phyloP scores from a whole-genome alignment of 2,113 vertebrate species.

The Halichoeres trimaculatus region DNA sequence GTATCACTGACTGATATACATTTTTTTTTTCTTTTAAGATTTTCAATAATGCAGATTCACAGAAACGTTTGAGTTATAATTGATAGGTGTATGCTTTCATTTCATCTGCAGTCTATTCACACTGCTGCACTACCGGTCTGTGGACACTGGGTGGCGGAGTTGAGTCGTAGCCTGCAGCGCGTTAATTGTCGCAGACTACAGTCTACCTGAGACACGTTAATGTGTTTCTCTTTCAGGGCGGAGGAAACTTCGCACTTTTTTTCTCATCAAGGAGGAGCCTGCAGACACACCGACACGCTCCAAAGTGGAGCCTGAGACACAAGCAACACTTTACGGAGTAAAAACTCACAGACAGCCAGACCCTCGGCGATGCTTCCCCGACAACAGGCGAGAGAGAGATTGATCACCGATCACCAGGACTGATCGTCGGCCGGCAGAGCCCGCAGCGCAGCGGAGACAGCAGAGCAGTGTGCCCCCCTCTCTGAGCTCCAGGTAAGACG shows the following conservation, averaged over 20 bases:
- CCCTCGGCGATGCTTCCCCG: conserved; percentile 64
- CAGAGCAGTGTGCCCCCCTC: conserved; percentile 25
- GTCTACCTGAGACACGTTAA: conserved; percentile 76
- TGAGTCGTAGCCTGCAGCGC: conserved; percentile 32
- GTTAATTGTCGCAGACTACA: conserved; percentile 3
- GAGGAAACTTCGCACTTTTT: conserved; percentile 64
- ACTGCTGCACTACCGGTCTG: background rate
- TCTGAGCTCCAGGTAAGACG: conserved; percentile 77
- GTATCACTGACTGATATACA: too few species aligned
- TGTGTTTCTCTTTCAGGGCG: conserved; percentile 67
- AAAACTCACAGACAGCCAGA: conserved; percentile 32
- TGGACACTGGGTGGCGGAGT: conserved; percentile 67
- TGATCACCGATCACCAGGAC: conserved; percentile 57
- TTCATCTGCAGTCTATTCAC: too few species aligned
- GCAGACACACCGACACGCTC: conserved; percentile 60
- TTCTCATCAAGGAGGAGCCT: conserved; percentile 76
- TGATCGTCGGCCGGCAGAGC: conserved; percentile 38
- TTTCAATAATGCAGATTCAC: too few species aligned
- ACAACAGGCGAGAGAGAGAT: conserved; percentile 29
- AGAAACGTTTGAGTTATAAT: too few species aligned
- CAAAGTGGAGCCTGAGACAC: conserved; percentile 55
- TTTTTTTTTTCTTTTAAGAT: too few species aligned
- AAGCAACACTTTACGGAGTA: conserved; percentile 17
- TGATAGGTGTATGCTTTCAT: too few species aligned
- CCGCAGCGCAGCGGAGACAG: conserved; percentile 34